phyloP scores from a whole-genome alignment of 2,888 invertebrate species.

The Elaeidobius kamerunicus region DNA sequence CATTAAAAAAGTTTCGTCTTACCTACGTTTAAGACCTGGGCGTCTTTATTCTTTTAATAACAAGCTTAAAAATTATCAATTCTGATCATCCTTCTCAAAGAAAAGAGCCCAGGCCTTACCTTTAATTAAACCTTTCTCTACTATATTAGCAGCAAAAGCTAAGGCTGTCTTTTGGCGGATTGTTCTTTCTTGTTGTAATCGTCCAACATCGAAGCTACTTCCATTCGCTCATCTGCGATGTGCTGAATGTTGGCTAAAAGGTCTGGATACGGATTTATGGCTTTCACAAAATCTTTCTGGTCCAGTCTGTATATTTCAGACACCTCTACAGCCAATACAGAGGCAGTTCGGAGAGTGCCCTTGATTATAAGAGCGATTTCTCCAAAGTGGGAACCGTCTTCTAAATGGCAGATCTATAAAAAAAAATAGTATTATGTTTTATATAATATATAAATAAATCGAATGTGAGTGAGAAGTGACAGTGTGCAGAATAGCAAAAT shows the following conservation, averaged over 20 bases:
- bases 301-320: slow-evolving; percentile 49
- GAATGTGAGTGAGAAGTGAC: background rate
- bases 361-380: slow-evolving; percentile 50
- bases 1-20: too few relatives aligned
- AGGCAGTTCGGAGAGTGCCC: slow-evolving; percentile 45
- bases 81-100: too few relatives aligned
- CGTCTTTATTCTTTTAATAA: too few relatives aligned
- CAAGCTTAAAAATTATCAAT: too few relatives aligned
- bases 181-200: slow-evolving; percentile 36
- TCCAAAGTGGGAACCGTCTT: slow-evolving; percentile 58
- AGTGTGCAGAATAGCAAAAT: background rate
- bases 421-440: background rate
- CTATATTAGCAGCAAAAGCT: too few relatives aligned
- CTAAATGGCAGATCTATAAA: slow-evolving; percentile 52
- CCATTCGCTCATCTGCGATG: slow-evolving; percentile 52
- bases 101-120: too few relatives aligned
- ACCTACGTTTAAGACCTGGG: too few relatives aligned
- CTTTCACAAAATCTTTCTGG: slow-evolving; percentile 47
- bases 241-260: slow-evolving; percentile 51
- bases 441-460: too few relatives aligned
- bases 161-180: slow-evolving; percentile 29
- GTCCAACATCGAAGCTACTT: slow-evolving; percentile 51
- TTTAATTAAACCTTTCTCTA: too few relatives aligned
- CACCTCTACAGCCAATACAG: slow-evolving; percentile 48
- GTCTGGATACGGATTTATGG: slow-evolving; percentile 49